Evolutionary conservation across 92 coral and sea anemone species (phyloP).

Genomic region (Bergia sp.): DNA sequence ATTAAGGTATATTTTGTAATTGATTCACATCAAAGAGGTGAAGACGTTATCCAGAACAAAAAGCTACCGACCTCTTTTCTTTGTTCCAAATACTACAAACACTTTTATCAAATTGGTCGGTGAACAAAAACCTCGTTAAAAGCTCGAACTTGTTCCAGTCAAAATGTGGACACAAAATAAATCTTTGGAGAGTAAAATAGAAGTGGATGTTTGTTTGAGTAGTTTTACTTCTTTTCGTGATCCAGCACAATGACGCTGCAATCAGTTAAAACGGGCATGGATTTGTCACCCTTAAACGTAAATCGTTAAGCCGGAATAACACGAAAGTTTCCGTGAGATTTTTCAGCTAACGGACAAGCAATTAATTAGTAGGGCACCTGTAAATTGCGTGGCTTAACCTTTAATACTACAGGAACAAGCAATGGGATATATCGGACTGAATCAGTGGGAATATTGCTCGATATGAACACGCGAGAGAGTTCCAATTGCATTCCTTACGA

Average conservation of each 20-base stretch:
- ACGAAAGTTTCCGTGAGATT: slow-evolving; percentile 41
- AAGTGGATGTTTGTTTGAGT: not conserved
- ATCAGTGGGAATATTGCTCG: not conserved
- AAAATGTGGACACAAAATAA: not conserved
- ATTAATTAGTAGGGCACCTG: slow-evolving; percentile 44
- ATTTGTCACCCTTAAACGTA: slow-evolving; percentile 12
- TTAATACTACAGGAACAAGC: not conserved
- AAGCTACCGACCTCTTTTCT: not conserved
- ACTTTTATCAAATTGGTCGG: not conserved
- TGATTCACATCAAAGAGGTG: slow-evolving; percentile 1
- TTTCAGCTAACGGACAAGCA: slow-evolving; percentile 33
- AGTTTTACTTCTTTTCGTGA: slow-evolving; percentile 10
- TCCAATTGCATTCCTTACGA: slow-evolving; percentile 9
- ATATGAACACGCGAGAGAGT: slow-evolving; percentile 6
- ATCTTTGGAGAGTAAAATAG: not conserved
- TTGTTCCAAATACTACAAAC: slow-evolving; percentile 7
- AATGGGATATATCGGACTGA: slow-evolving; percentile 6
- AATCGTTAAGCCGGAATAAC: slow-evolving; percentile 1
- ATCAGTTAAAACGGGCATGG: slow-evolving; percentile 30
- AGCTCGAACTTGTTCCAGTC: not conserved
- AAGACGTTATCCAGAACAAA: slow-evolving; percentile 34
- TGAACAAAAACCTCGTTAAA: not conserved
- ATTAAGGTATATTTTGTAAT: slow-evolving; percentile 21
- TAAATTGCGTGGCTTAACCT: slow-evolving; percentile 30
- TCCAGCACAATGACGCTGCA: not conserved